Conservation (phyloP, 2,888 invertebrate species). For the Scaeva pyrastri region DNA sequence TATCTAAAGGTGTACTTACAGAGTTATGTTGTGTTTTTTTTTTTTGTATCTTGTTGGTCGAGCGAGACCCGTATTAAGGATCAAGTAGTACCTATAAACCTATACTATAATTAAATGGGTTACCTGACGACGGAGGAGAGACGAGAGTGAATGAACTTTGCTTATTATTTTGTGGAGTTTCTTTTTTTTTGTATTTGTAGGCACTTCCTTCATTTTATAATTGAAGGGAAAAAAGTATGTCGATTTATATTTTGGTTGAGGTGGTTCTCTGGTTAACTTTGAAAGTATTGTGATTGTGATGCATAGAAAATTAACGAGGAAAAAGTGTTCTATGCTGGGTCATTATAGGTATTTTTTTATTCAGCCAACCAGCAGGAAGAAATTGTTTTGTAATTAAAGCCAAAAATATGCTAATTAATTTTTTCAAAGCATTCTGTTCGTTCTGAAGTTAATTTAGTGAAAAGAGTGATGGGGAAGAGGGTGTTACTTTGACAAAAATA, state of each 20-base stretch:
- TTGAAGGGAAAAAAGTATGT: constrained; percentile 27
- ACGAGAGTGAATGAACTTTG: constrained; percentile 68
- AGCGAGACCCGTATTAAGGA: constrained; percentile 21
- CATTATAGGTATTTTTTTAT: neutral
- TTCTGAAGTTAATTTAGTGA: too few species aligned
- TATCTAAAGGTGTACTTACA: neutral
- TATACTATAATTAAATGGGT: constrained; percentile 67
- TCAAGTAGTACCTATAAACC: too few species aligned
- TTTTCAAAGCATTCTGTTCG: too few species aligned
- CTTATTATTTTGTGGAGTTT: constrained; percentile 12
- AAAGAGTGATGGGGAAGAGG: too few species aligned
- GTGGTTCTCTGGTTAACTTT: constrained; percentile 18
- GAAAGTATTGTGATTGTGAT: neutral
- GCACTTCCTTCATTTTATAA: neutral
- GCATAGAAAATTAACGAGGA: neutral
- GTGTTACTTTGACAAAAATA: too few species aligned
- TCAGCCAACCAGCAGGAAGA: neutral
- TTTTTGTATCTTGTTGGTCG: constrained; percentile 7
- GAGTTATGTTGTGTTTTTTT: constrained; percentile 19
- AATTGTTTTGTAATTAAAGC: too few species aligned
- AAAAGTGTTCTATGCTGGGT: neutral
- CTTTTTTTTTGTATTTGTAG: constrained; percentile 13
- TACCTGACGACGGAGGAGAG: constrained; percentile 16
- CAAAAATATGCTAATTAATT: too few species aligned
- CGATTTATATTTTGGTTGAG: constrained; percentile 57